These are phyloP conservation scores for Mycetomoellerius zeteki DNA, from an alignment of 1,140 invertebrate species.

Conservation along the genomic window DNA sequence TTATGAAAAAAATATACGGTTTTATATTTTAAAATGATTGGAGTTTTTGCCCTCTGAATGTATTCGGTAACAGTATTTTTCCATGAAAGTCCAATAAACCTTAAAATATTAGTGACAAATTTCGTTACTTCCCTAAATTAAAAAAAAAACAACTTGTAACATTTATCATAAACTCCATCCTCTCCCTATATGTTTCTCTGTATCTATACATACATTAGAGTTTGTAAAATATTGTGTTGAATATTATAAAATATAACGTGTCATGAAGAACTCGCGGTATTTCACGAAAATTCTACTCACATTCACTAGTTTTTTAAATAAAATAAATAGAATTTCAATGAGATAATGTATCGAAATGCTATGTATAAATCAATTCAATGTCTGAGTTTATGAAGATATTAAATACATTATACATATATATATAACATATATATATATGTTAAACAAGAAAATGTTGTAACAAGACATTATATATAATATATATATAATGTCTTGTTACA, in stretches of 20 bases:
- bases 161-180: neutral
- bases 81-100: neutral
- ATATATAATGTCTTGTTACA: neutral
- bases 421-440: too few relatives aligned
- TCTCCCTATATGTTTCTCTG: neutral
- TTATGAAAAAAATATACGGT: neutral
- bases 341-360: slow-evolving; percentile 6
- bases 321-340: neutral
- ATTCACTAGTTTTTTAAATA: slow-evolving; percentile 21
- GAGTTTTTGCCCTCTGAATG: neutral
- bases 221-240: neutral
- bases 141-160: neutral
- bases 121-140: neutral
- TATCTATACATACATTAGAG: neutral
- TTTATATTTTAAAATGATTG: neutral
- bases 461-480: too few relatives aligned
- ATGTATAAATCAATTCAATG: neutral
- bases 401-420: neutral
- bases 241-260: slow-evolving; percentile 27
- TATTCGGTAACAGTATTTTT: neutral
- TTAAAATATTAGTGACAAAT: slow-evolving; percentile 13
- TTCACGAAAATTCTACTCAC: slow-evolving; percentile 18
- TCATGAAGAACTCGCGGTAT: neutral
- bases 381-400: neutral
- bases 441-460: too few relatives aligned